Conservation (phyloP, 2,888 invertebrate species). For the Parelbella ahira region DNA sequence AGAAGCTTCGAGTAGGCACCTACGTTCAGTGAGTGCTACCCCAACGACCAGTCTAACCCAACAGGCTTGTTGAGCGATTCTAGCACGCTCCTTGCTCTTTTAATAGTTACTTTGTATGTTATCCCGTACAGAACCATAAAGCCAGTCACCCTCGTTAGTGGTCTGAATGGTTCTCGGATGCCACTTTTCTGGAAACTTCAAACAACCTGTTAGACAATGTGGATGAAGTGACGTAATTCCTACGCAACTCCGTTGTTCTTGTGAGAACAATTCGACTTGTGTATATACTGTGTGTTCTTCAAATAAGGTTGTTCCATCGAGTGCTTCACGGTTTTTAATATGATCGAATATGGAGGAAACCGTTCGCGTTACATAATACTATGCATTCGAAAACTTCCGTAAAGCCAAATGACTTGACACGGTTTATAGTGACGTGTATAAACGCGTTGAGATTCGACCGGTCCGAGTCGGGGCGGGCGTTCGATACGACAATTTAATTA, state of each 20-base stretch:
- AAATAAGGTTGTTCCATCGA: no score
- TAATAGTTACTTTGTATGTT: slow-evolving; percentile 19
- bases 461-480: slow-evolving; percentile 12
- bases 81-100: slow-evolving; percentile 21
- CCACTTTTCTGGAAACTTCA: slow-evolving; percentile 11
- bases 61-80: slow-evolving; percentile 18
- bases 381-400: slow-evolving; percentile 19
- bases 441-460: slow-evolving; percentile 8
- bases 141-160: slow-evolving; percentile 16
- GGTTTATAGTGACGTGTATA: slow-evolving; percentile 11
- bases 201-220: slow-evolving; percentile 17
- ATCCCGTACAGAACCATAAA: slow-evolving; percentile 10
- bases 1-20: slow-evolving; percentile 15
- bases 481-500: slow-evolving; percentile 42
- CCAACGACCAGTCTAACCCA: slow-evolving; percentile 3
- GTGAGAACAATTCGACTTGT: no score
- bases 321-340: no score
- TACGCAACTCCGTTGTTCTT: no score
- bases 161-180: slow-evolving; percentile 19
- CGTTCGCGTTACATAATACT: no score
- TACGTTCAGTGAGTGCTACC: slow-evolving; percentile 17
- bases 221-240: no score
- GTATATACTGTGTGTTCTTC: no score
- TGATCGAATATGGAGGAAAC: no score
- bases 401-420: slow-evolving; percentile 4